Base-by-base conservation (phyloP, 1,140 invertebrate genomes). In the Philopotamus ludificatus region DNA sequence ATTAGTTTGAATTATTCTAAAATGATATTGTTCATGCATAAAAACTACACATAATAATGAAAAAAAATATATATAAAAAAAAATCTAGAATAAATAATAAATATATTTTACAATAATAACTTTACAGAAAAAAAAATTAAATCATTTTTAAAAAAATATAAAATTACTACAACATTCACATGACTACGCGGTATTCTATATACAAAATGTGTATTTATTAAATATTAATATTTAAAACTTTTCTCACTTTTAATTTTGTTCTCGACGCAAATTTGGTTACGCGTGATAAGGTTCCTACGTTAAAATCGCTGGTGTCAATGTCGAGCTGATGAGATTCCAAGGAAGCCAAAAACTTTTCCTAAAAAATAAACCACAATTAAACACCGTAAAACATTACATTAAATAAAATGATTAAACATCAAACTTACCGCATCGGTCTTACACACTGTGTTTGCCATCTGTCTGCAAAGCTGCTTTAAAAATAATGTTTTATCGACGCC, bases 371-470 rank as follows among this genome's bases (percentile, higher is more conserved):
- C 16, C 12, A 34, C 1, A 54, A 54, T 26, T 34, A 53, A 67
- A 8, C 20, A 54, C n/a, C n/a, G n/a, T 54, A 22, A 28, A 55
- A 42, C n/a, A 25, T 41, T 20, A 41, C 21, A 57, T 16, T 9
- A 18, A 44, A 22, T 42, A 39, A 1, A 16, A 25, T 25, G 1
- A 25, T 21, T 25, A 1, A 54, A 4, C 1, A 2, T 50, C 67
- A 49, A 39, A 83, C 86, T 82, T 80, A 91, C 89, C 70, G 89
- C 85, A 82, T 93, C 89, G 67, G 90, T 86, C 77, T 89, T 88
- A 77, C 90, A 92, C 68, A 90, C 87, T 63, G 89, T 90, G 72
- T 91, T 90, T n/a, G 90, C 90, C 83, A 95, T 91, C 77, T 93
- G 90, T 72, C 91, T 85, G 74, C 92, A 95, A 26, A 97, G 80